A percentile compares a stretch with the other conserved stretches of the same genome.
Conservation (phyloP, 2,113 vertebrate species). For the Hippocampus barbouri region DNA sequence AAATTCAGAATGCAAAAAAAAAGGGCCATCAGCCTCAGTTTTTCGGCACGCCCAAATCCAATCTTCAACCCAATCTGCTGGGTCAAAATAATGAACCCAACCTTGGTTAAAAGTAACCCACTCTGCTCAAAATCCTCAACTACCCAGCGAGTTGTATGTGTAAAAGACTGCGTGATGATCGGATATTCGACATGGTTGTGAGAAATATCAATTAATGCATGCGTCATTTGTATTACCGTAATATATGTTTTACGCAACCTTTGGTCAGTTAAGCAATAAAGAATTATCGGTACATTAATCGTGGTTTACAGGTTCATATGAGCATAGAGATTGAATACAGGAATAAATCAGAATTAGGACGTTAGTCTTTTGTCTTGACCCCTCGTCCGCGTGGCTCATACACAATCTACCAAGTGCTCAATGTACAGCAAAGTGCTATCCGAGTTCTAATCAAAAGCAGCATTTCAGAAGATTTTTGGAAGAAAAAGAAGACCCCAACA, state of each 20-base stretch:
- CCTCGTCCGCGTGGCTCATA: conserved; percentile 1
- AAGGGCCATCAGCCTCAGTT: too few species aligned
- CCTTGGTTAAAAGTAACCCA: too few species aligned
- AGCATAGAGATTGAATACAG: neutral
- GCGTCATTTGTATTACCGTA: neutral
- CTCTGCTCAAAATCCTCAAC: too few species aligned
- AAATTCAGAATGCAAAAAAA: too few species aligned
- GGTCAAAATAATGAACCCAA: too few species aligned
- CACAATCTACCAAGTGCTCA: conserved; percentile 2
- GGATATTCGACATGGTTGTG: neutral
- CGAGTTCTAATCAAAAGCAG: conserved; percentile 19
- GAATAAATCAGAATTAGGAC: conserved; percentile 13
- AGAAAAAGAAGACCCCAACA: conserved; percentile 10
- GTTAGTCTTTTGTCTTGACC: conserved; percentile 12
- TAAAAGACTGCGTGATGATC: neutral
- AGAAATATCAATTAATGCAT: neutral
- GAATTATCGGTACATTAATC: neutral
- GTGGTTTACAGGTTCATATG: neutral
- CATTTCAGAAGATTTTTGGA: conserved; percentile 15
- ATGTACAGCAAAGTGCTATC: conserved; percentile 17
- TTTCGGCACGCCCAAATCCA: too few species aligned
- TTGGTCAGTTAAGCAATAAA: neutral
- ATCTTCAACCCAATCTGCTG: too few species aligned
- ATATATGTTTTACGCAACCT: neutral
- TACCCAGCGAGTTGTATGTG: neutral